Percentiles rank a stretch among this genome's conserved stretches.
phyloP scores from a whole-genome alignment of 35 echinoderm and acorn worm genomes.

The Apostichopus californicus region DNA sequence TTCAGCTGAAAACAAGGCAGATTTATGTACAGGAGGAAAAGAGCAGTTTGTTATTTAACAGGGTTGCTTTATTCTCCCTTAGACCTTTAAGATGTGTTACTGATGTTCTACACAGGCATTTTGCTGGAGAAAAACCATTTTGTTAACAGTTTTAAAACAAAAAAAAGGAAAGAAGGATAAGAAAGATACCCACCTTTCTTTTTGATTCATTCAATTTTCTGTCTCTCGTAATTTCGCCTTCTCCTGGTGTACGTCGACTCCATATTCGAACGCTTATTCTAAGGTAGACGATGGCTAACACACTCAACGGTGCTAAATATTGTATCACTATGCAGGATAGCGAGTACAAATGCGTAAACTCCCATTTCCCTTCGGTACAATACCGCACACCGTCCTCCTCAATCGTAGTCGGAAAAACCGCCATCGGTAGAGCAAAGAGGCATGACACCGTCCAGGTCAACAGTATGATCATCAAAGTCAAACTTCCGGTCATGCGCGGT shows the following conservation, averaged over 20 bases:
- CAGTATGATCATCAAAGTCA: conserved; percentile 68
- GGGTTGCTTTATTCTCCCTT: too few species aligned
- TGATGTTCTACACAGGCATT: too few species aligned
- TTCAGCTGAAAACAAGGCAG: too few species aligned
- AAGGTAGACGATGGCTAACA: conserved; percentile 70
- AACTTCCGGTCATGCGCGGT: conserved; percentile 74
- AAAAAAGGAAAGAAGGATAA: too few species aligned
- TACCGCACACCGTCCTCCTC: conserved; percentile 31
- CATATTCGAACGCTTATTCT: conserved; percentile 88
- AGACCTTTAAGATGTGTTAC: too few species aligned
- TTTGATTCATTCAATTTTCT: conserved; percentile 85
- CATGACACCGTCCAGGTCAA: conserved; percentile 77
- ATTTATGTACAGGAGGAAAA: too few species aligned
- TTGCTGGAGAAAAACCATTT: too few species aligned
- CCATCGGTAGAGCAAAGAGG: conserved; percentile 71
- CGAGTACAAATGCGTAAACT: conserved; percentile 65
- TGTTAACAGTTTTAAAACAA: too few species aligned
- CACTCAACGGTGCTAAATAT: conserved; percentile 78
- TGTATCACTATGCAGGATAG: conserved; percentile 70
- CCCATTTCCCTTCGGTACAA: conserved; percentile 73
- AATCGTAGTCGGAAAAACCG: conserved; percentile 13
- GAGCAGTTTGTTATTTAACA: too few species aligned
- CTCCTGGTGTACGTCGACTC: conserved; percentile 86
- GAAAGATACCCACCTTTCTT: conserved; percentile 70
- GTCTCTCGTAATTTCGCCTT: conserved; percentile 81